Evolutionary conservation across 2,113 vertebrate species (phyloP), one percentile per base, ranked within the genome.

Genomic region (Gadus chalcogrammus): DNA sequence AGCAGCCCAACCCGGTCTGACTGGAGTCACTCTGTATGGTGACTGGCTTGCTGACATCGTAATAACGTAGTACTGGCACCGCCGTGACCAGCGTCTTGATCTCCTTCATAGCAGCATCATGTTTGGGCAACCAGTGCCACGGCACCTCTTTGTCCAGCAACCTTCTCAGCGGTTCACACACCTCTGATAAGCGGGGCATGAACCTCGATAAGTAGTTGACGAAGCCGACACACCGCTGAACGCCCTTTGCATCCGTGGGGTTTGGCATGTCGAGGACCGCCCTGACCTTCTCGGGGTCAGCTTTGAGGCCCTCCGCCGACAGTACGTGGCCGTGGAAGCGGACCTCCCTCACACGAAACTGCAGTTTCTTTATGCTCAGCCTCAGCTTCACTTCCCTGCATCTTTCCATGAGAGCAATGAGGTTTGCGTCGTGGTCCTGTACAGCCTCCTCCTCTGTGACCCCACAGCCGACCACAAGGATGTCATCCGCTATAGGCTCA

Each of bases 191-290:
- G 0, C 20, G 58, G 7, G 75, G 65, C 53, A 81, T 22, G 67
- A 81, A 81, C 55, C 68, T 75, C 0, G 70, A 18, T 0, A 83
- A 61, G 48, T 79, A 80, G 38, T 17, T 85, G 11, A 84, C 72
- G 42, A 74, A 84, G 24, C 75, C 68, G 5, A 82, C 61, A 8
- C 70, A 68, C 9, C 52, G 5, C 35, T 79, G 65, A 8, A 76
- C 58, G 24, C 24, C 24, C 2, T 24, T 24, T 2, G 24, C 24
- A 24, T 24, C 24, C 24, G 24, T 24, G 24, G 13, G 42, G 67
- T 68, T 75, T 83, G 61, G 63, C 67, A 76, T 62, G 17, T 69
- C 70, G 58, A 24, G 27, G 15, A 78, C 31, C 16, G 52, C 66
- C 53, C 38, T 35, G 4, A 71, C 20, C 42, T 74, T 79, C 52